These are phyloP conservation scores for Metacarcinus magister DNA, from an alignment of 2,888 invertebrate species.

Conservation along the genomic window DNA sequence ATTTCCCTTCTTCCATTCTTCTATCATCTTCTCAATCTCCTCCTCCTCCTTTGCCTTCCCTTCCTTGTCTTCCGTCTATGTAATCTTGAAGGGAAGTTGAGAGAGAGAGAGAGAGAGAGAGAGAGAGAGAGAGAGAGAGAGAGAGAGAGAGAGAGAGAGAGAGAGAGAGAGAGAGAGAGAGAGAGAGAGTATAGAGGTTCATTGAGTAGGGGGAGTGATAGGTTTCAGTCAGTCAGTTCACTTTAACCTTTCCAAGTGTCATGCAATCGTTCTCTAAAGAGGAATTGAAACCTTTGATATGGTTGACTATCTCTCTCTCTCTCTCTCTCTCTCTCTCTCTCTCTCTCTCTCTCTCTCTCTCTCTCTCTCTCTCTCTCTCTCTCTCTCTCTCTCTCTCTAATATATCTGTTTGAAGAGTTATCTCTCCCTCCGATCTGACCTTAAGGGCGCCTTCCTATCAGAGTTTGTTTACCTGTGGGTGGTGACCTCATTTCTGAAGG, in stretches of 20 bases:
- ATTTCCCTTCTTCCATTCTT: too few relatives aligned
- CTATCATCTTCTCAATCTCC: too few relatives aligned
- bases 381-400: slow-evolving; percentile 38
- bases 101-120: not conserved
- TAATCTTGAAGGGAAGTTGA: not conserved
- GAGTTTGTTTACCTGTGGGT: not conserved
- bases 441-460: slow-evolving; percentile 20
- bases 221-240: not conserved
- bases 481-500: not conserved
- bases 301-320: not conserved
- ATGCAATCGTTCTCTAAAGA: not conserved
- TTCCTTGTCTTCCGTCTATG: not conserved
- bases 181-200: too few relatives aligned
- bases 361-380: not conserved
- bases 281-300: not conserved
- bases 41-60: too few relatives aligned
- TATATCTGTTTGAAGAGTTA: not conserved
- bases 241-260: slow-evolving; percentile 13
- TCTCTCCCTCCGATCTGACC: not conserved
- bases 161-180: too few relatives aligned
- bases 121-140: slow-evolving; percentile 2
- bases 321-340: not conserved
- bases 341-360: slow-evolving; percentile 11
- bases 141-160: slow-evolving; percentile 1
- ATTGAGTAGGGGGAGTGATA: too few relatives aligned